Conservation (phyloP, 2,797 vertebrate species). For the Sebastolobus altivelis region DNA sequence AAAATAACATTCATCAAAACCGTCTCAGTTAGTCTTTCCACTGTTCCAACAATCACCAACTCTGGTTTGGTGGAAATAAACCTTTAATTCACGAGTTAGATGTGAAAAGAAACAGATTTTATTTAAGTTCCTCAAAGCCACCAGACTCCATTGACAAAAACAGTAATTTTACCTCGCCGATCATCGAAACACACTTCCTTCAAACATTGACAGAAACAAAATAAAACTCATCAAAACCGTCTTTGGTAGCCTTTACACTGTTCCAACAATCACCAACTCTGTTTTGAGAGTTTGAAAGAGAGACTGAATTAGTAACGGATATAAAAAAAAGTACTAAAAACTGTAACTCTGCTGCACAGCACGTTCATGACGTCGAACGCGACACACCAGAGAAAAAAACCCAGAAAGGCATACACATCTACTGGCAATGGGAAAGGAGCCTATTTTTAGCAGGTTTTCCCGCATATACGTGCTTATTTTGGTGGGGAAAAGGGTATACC, state of each 20-base stretch:
- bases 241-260: neutral
- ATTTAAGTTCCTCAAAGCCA: neutral
- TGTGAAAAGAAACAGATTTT: neutral
- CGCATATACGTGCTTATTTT: fast-evolving
- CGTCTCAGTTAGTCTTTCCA: neutral
- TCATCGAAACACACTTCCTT: neutral
- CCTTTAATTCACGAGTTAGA: too few species aligned
- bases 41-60: too few species aligned
- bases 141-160: neutral
- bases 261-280: neutral
- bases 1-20: too few species aligned
- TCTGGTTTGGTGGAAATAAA: neutral
- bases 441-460: neutral
- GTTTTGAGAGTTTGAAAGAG: neutral
- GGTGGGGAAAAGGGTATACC: neutral
- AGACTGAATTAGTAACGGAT: too few species aligned
- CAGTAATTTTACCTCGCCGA: too few species aligned
- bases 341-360: neutral
- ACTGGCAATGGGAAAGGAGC: too few species aligned
- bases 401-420: too few species aligned
- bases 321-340: too few species aligned
- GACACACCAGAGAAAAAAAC: too few species aligned
- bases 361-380: neutral
- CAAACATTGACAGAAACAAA: neutral
- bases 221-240: neutral